Evolutionary conservation across 2,797 vertebrate genomes (phyloP).

Genomic region (Melanotaenia maccullochi): DNA sequence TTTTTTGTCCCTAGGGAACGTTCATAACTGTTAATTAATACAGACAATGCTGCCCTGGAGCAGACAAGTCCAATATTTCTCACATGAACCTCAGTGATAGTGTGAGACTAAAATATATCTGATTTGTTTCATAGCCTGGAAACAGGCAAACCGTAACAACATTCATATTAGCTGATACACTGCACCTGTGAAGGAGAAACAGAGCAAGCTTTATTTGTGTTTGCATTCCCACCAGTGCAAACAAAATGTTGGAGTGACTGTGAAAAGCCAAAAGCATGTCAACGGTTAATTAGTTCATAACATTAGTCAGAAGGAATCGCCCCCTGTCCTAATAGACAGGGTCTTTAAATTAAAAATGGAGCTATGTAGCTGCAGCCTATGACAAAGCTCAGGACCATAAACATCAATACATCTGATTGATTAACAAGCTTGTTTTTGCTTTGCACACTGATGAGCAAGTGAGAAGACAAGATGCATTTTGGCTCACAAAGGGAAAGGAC

Average conservation of each 20-base stretch:
- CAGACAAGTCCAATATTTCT: slow-evolving; percentile 50
- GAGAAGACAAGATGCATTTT: slow-evolving; percentile 42
- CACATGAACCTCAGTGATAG: slow-evolving; percentile 39
- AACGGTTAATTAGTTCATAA: slow-evolving; percentile 59
- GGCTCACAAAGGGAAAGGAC: slow-evolving; percentile 42
- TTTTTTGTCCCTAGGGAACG: slow-evolving; percentile 42
- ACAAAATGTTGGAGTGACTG: slow-evolving; percentile 56
- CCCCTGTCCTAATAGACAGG: slow-evolving; percentile 43
- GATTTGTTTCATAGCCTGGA: slow-evolving; percentile 27
- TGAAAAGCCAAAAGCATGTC: slow-evolving; percentile 54
- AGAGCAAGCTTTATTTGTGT: slow-evolving; percentile 60
- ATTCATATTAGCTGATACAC: slow-evolving; percentile 26
- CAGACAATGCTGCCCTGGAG: slow-evolving; percentile 46
- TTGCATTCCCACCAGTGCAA: slow-evolving; percentile 60
- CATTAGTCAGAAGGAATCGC: slow-evolving; percentile 44
- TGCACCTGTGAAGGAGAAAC: slow-evolving; percentile 54
- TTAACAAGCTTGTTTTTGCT: slow-evolving; percentile 78
- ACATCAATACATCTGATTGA: slow-evolving; percentile 75
- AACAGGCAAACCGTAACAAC: slow-evolving; percentile 16
- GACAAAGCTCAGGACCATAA: slow-evolving; percentile 46
- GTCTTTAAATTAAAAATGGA: slow-evolving; percentile 53
- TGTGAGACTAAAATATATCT: slow-evolving; percentile 21
- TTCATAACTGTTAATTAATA: slow-evolving; percentile 68
- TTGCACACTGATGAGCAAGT: slow-evolving; percentile 60
- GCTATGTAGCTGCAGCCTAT: slow-evolving; percentile 59